Evolutionary conservation across 2,113 vertebrate species (phyloP).

Genomic region (Ceuthmochares aereus): DNA sequence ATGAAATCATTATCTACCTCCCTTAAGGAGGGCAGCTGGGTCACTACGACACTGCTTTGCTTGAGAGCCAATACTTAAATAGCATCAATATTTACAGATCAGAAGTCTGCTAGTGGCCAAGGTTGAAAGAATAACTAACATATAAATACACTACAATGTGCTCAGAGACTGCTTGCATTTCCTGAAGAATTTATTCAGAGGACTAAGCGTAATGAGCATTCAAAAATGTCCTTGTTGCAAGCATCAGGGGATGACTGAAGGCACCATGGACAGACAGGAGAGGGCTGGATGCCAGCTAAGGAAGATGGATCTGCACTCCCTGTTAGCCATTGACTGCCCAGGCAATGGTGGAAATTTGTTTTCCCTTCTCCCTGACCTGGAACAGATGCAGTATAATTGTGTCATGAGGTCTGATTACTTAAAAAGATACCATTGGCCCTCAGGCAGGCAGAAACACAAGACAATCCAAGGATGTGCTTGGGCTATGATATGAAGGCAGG

Average conservation of each 20-base stretch:
- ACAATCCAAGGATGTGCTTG: rapidly evolving
- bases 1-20: not conserved
- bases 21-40: constrained; percentile 2
- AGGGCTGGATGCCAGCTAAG: not conserved
- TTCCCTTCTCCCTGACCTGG: not conserved
- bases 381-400: not conserved
- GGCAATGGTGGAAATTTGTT: not conserved
- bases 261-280: not conserved
- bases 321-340: not conserved
- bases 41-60: not conserved
- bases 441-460: not conserved
- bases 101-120: not conserved
- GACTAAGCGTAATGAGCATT: rapidly evolving
- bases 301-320: not conserved
- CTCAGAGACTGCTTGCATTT: not conserved
- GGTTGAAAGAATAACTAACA: not conserved
- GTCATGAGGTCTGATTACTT: not conserved
- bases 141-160: not conserved
- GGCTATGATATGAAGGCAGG: not conserved
- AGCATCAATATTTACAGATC: not conserved
- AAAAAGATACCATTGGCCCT: not conserved
- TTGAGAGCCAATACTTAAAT: not conserved
- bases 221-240: rapidly evolving
- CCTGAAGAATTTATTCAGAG: not conserved
- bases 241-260: not conserved